Base-by-base conservation (phyloP, 2,888 invertebrate species). In the Sylvicola fuscatus region DNA sequence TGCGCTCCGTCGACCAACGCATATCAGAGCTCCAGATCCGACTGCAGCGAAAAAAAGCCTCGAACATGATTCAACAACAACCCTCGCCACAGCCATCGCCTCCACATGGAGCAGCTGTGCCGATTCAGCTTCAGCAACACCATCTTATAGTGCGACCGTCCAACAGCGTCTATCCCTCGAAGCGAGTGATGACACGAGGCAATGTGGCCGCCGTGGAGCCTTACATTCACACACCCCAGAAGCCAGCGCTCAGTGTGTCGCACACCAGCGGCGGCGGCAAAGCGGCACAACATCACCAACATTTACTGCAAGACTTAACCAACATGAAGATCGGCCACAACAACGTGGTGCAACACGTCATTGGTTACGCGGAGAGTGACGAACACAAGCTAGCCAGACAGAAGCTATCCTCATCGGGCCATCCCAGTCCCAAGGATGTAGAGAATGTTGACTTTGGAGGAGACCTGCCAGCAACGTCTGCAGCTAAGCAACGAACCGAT, bases 21-120 rank as follows among this genome's bases (percentile, higher is more conserved):
- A 93, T 95, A 50, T 83, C 86, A 30, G 92, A 95, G 55, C 68
- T 95, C 35, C 92, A 93, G 56, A 84, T 86, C 46, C 68, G 93
- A 35, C 62, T 95, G 46, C 81, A 90, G 49, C 70, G 87, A 45
- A 90, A 90, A 55, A 69, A 89, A 43, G 72, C 84, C 38, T 68
- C 87, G 45, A 89, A 89, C 57, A 72, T 75, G 49, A 75, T 77
- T 49, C 57, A 75, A 52, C 45, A 43, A 28, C 41, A 41, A 49
- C 42, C 13, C 14, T 32, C 33, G 17, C 21, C 12, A 16, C 38
- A 34, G 21, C 30, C 16, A 16, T 16, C 34, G 28, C 15, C 31
- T 2, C 14, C 34, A 12, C 34, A 37, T 14, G 36, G 28, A 36
- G 10, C 47, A 44, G 0, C 52, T 53, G 38, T 52, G 53, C 2